Evolutionary conservation across 2,888 invertebrate species (phyloP), one percentile per base, ranked within the genome.

Genomic region (Clunio marinus): DNA sequence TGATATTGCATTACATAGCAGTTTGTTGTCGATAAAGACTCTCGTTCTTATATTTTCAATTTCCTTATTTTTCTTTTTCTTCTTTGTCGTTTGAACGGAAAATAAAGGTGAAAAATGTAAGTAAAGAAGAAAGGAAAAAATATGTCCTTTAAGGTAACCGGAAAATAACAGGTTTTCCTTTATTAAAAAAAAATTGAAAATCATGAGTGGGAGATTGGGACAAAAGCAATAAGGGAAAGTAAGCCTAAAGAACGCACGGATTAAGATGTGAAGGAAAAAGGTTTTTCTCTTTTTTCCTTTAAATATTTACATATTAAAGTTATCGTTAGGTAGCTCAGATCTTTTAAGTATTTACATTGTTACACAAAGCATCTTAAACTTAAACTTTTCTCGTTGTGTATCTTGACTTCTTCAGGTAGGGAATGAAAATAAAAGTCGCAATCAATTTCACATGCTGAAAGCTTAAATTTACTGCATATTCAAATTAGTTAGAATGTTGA

Each of bases 91-190:
- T 45, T n/a, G 45, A 45, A 5, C 10, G 17, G 51, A 22, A 24
- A 51, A n/a, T n/a, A n/a, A 51, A 51, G 51, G 24, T 51, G 32
- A 7, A 32, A 51, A 51, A 51, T 15, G 51, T 17, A 51, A 2
- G 17, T 51, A 22, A 24, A 51, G 32, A 32, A 32, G 32, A 32
- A 41, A 8, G 41, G 3, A 41, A 41, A 41, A 7, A 41, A n/a
- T 13, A 25, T 58, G 58, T 58, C 58, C 58, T 58, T 58, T 58
- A 10, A 32, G 28, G 32, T 27, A 32, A 32, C 58, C 58, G 58
- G 58, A 58, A 58, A 57, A 57, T 57, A 25, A 58, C 58, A 58
- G 28, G 58, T 15, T 57, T 58, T 28, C 28, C 28, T 58, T 45
- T 22, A 51, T 51, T 51, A 7, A 20, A 51, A 51, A 13, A 15